Base-by-base conservation (phyloP, 2,113 vertebrate species). In the Poecile atricapillus region DNA sequence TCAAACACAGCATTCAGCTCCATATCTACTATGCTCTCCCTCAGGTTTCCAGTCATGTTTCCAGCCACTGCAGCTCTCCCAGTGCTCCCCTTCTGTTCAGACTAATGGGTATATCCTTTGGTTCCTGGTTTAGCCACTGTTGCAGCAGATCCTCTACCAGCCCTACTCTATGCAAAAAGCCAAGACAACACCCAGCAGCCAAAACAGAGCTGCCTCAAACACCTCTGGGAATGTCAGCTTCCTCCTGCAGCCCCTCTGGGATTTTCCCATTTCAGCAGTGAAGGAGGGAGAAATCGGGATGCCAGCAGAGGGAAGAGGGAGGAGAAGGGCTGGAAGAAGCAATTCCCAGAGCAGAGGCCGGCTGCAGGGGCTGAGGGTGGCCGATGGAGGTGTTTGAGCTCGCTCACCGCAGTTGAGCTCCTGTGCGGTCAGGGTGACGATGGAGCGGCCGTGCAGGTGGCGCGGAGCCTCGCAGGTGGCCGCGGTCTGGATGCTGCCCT, bases 401-500 rank as follows among this genome's bases (percentile, higher is more conserved):
- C 0, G 3, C 98, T 95, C 97, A 99, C 99, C 98, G 3, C 99
- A 99, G 97, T 98, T 98, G 62, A 99, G 98, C 80, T 99, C 98
- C 83, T 97, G 97, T 2, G 98, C 96, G 0, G 97, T 99, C 74
- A 99, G 68, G 4, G 98, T 98, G 46, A 97, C 97, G 46, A 99
- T 97, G 22, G 99, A 99, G 71, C 98, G 97, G 21, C 99, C 98
- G 63, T 98, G 98, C 81, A 99, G 98, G 4, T 97, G 97, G 70
- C 78, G 96, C 4, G 99, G 99, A 15, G 97, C 98, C 94, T 99
- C 98, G 18, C 99, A 99, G 75, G 98, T 99, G 76, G 99, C 99
- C 0, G 98, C 99, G 0, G 98, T 98, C 95, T 99, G 99, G 47
- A 98, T 98, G 20, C 98, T 98, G 77, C 99, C 98, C 12, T 98